phyloP scores from a whole-genome alignment of 2,888 invertebrate species.

The Pseudoips prasinana region DNA sequence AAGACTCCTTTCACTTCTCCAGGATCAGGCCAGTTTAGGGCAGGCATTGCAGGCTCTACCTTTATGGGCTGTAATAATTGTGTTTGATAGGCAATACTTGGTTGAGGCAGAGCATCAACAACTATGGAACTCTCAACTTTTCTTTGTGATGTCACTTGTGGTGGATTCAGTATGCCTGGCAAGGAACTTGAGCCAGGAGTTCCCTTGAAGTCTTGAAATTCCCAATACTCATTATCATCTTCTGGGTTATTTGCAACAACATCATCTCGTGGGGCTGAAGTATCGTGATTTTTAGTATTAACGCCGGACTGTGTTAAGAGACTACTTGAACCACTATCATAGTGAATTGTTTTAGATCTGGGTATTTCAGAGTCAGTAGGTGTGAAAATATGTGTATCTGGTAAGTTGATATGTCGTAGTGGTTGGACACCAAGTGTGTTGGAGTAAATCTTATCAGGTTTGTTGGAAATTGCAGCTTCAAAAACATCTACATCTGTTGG shows the following conservation, averaged over 20 bases:
- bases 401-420: conserved; percentile 70
- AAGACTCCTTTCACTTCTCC: conserved; percentile 73
- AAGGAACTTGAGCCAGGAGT: conserved; percentile 26
- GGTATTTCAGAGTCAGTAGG: conserved; percentile 78
- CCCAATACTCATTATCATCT: conserved; percentile 64
- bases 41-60: conserved; percentile 63
- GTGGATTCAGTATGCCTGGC: conserved; percentile 9
- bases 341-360: conserved; percentile 76
- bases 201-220: conserved; percentile 70
- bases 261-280: conserved; percentile 3
- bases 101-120: conserved; percentile 29
- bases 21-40: conserved; percentile 77
- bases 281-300: conserved; percentile 32
- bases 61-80: conserved; percentile 71
- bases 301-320: conserved; percentile 49
- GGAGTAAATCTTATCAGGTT: conserved; percentile 63
- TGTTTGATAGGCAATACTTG: conserved; percentile 45
- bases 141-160: conserved; percentile 15
- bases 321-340: conserved; percentile 52
- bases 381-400: conserved; percentile 78
- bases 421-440: conserved; percentile 67
- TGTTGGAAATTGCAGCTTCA: conserved; percentile 50
- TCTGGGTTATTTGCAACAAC: conserved; percentile 24
- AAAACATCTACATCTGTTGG: conserved; percentile 61
- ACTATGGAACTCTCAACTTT: conserved; percentile 20